Base-by-base conservation (phyloP, 2,113 vertebrate genomes). In the Lepisosteus osseus region DNA sequence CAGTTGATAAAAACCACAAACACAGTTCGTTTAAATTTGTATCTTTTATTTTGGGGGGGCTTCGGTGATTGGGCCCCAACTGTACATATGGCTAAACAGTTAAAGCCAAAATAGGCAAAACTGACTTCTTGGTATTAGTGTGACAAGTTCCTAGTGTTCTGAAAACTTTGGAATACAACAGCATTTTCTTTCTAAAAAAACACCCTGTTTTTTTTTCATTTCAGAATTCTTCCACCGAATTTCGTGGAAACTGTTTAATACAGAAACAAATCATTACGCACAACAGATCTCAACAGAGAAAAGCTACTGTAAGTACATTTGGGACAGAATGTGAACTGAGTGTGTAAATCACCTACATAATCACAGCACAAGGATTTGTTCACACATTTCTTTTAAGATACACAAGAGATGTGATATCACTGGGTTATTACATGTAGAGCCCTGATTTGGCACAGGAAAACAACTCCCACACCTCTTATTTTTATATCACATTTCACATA, bases 81-180 rank as follows among this genome's bases (percentile, higher is more conserved):
- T 87, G 83, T 86, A 89, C 83, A 87, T 86, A 85, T 86, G 83
- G 80, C 83, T 86, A 84, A 82, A 74, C 78, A 86, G 79, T 83
- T 74, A 78, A 76, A 83, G 78, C 55, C 69, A 81, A 84, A 56
- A 82, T 83, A 84, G 83, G 79, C 77, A 81, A 85, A 78, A 78
- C 81, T 85, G 84, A 88, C 74, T 86, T 87, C 87, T 89, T 89
- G 86, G 87, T 84, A 76, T 87, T 74, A 79, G 70, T 83, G 82
- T 81, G 70, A 79, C 59, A 76, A 59, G 68, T 74, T 73, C 74
- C 77, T 72, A 83, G 42, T 70, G 80, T 69, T 78, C 59, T 67
- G 71, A 88, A 57, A 79, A 70, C 80, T 89, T 92, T 90, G 86
- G 87, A 79, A 86, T 81, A 77, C 78, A 74, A 88, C 62, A 80